phyloP scores from a whole-genome alignment of 2,797 vertebrate species.

The Phylloscopus collybita region DNA sequence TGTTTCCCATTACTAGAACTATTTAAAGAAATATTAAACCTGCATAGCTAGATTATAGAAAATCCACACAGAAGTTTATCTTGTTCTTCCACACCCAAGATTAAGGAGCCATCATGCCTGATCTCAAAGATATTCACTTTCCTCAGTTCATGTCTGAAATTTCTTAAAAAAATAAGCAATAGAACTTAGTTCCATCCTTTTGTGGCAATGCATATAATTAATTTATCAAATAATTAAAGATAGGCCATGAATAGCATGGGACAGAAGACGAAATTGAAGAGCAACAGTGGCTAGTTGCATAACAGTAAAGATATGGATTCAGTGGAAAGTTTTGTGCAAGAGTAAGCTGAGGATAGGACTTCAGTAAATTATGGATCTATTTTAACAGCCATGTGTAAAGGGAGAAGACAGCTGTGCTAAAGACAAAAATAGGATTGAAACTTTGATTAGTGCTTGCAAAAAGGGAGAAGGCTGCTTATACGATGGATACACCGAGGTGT shows the following conservation, averaged over 20 bases:
- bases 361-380: background rate
- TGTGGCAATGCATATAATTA: background rate
- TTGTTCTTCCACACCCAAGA: background rate
- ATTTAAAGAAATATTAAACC: background rate
- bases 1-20: background rate
- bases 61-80: background rate
- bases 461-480: background rate
- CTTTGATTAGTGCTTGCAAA: background rate
- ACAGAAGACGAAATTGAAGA: background rate
- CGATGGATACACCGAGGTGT: background rate
- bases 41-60: background rate
- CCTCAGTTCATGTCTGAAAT: background rate
- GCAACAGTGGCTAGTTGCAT: background rate
- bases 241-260: background rate
- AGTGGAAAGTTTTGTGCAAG: background rate
- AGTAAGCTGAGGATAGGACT: background rate
- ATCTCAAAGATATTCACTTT: background rate
- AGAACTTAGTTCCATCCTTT: background rate
- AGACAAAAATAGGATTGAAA: background rate
- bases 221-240: background rate
- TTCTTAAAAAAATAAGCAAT: background rate
- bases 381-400: background rate
- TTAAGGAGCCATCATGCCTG: background rate
- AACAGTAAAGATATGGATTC: background rate
- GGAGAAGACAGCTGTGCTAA: background rate